Base-by-base conservation (phyloP, 1,140 invertebrate genomes). In the Drosophila jambulina region DNA sequence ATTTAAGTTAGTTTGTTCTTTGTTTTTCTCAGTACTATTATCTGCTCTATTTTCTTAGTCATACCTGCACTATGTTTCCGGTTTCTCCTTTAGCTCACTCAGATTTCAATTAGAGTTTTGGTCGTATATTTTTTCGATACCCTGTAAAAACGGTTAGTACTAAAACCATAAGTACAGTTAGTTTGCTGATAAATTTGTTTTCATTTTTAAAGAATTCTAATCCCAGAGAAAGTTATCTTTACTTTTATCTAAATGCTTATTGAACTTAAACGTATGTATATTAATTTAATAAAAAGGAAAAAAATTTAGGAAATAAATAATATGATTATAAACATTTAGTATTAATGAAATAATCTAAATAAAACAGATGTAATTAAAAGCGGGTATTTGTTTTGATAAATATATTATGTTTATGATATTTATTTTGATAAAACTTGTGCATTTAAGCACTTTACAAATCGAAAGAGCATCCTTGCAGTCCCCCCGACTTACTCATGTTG, bases 91-190 rank as follows among this genome's bases (percentile, higher is more conserved):
- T 74, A 58, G 53, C 25, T 53, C 46, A 51, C 60, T 61, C 60
- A 40, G 63, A 67, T 82, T 82, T 57, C 80, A 82, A 82, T 82
- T 82, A 81, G 78, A 78, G 63, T 78, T 68, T 56, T 56, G 32
- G 19, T 65, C 42, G n/a, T n/a, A 25, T 38, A 13, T 62, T 56
- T 51, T 72, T 65, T 23, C 8, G 46, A 54, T 36, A 36, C 29
- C 19, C 51, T 53, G 4, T 21, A 34, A 5, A 49, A 10, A 27
- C 9, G 7, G 3, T 17, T 9, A 17, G 19, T 13, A 13, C 2
- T 25, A 17, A 15, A 23, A 23, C 7, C 17, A 27, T 8, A 27
- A 27, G 17, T n/a, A 25, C 21, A 27, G 15, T 27, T 8, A 48
- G 25, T 27, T 27, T 48, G 21, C 23, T 25, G 7, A 8, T 10